Percentiles rank a stretch among this genome's conserved stretches.
phyloP scores from a whole-genome alignment of 2,113 vertebrate genomes.

The Anarrhichthys ocellatus region DNA sequence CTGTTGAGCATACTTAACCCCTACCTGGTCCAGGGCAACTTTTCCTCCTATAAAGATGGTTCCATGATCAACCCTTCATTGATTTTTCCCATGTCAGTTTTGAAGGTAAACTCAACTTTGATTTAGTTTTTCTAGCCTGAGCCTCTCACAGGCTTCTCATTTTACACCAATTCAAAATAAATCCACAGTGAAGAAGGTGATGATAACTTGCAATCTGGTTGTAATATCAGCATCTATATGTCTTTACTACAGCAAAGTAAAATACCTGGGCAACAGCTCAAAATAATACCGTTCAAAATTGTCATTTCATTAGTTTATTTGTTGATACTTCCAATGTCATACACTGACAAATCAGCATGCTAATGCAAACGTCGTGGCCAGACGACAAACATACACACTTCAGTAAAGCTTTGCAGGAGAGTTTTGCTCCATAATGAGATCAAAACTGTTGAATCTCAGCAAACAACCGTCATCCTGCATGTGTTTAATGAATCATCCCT shows the following conservation, averaged over 20 bases:
- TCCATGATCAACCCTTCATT: neutral
- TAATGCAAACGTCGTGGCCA: neutral
- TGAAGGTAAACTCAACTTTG: constrained; percentile 6
- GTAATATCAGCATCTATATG: constrained; percentile 13
- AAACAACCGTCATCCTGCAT: neutral
- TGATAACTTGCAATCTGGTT: constrained; percentile 30
- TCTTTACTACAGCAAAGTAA: constrained; percentile 17
- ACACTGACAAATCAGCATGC: neutral
- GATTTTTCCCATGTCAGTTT: neutral
- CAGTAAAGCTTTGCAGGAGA: neutral
- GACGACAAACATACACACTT: neutral
- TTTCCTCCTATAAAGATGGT: neutral
- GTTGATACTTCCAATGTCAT: neutral
- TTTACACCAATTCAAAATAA: constrained; percentile 44
- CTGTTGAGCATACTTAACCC: constrained; percentile 26
- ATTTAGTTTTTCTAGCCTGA: neutral
- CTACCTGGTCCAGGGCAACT: constrained; percentile 1
- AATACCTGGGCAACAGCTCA: constrained; percentile 21
- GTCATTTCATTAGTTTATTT: constrained; percentile 15
- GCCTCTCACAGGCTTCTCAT: constrained; percentile 31
- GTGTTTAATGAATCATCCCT: constrained; percentile 8
- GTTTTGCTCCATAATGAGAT: neutral
- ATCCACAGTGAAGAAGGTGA: constrained; percentile 8
- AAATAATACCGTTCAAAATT: constrained; percentile 2
- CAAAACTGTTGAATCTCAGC: neutral